A percentile compares a stretch with the other conserved stretches of the same genome.
Conservation (phyloP, 1,140 invertebrate species). For the Brachionus sp. region DNA sequence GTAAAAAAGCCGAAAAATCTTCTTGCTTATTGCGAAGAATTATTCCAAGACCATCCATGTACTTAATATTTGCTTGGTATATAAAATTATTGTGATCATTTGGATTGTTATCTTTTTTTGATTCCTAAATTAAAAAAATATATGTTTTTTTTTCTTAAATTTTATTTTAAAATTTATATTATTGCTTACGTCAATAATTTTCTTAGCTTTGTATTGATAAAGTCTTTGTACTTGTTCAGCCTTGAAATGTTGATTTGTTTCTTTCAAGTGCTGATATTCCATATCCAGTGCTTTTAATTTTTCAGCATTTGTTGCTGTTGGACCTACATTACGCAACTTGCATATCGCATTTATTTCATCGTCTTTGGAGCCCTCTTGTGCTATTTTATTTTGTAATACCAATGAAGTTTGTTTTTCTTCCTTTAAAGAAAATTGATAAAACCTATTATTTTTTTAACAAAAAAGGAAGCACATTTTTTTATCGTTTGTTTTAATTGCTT, state of each 20-base stretch:
- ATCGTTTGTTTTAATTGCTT: too few species aligned
- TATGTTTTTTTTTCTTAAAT: background rate
- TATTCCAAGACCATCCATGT: background rate
- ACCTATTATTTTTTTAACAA: background rate
- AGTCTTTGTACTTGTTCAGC: slow-evolving; percentile 33
- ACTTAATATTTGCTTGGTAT: slow-evolving; percentile 33
- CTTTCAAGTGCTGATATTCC: slow-evolving; percentile 24
- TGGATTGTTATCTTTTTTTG: background rate
- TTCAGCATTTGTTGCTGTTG: slow-evolving; percentile 1
- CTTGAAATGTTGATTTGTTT: slow-evolving; percentile 7
- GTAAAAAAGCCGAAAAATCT: background rate
- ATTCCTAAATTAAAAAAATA: background rate
- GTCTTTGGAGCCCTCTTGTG: slow-evolving; percentile 33
- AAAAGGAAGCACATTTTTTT: background rate
- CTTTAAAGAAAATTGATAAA: background rate
- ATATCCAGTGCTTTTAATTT: slow-evolving; percentile 38
- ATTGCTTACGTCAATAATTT: background rate
- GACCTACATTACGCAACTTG: background rate
- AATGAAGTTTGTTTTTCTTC: background rate
- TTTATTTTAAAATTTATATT: background rate
- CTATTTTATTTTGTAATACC: slow-evolving; percentile 16
- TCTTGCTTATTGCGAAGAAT: background rate
- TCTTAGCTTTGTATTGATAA: slow-evolving; percentile 43
- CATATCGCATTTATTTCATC: slow-evolving; percentile 45
- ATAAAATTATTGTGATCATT: slow-evolving; percentile 11